Evolutionary conservation across 2,797 vertebrate species (phyloP).

Genomic region (Peromyscus attwateri): DNA sequence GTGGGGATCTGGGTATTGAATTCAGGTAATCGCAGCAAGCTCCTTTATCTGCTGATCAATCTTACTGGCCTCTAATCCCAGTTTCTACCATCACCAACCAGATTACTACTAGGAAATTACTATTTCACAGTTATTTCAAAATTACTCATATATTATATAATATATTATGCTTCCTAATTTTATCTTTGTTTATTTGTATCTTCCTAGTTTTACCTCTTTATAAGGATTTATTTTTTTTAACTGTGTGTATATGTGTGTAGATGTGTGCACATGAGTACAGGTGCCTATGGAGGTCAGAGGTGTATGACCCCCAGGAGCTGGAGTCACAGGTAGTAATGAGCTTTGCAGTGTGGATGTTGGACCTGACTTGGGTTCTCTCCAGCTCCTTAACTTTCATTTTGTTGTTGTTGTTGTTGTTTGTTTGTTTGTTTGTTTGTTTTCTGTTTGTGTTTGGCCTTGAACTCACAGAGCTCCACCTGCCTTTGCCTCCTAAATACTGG

Average conservation of each 20-base stretch:
- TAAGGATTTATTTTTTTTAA: background rate
- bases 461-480: background rate
- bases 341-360: background rate
- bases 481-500: background rate
- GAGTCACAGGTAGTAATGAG: background rate
- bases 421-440: too few relatives aligned
- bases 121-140: slow-evolving; percentile 8
- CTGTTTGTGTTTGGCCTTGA: background rate
- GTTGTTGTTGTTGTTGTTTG: too few relatives aligned
- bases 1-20: background rate
- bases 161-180: slow-evolving; percentile 36
- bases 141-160: background rate
- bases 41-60: background rate
- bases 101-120: slow-evolving; percentile 27
- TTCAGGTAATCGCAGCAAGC: too few relatives aligned
- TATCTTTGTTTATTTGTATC: background rate
- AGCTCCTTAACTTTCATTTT: background rate
- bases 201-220: background rate
- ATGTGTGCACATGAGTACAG: background rate
- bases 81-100: background rate
- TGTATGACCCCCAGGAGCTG: background rate
- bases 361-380: background rate
- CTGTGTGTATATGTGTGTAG: background rate
- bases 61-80: background rate
- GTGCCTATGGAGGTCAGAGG: background rate